phyloP scores from a whole-genome alignment of 2,888 invertebrate genomes.

The Cyclophora punctaria region DNA sequence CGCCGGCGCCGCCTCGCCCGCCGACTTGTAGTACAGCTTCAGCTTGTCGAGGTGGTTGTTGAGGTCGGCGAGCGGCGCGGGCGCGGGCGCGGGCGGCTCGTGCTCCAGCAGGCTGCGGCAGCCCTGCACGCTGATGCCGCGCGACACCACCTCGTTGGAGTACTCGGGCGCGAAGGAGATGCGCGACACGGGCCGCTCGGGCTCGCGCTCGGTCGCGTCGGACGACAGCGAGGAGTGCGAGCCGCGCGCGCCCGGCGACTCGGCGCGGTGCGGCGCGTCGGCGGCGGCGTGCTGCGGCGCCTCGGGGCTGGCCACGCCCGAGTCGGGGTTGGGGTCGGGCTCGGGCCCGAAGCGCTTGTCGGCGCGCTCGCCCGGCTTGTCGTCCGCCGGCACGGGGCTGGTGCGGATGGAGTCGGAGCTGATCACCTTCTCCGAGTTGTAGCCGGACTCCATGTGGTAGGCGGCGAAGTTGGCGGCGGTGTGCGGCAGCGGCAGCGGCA shows the following conservation, averaged over 20 bases:
- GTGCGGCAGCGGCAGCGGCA: conserved; percentile 46
- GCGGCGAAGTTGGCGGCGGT: conserved; percentile 65
- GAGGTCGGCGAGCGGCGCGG: conserved; percentile 36
- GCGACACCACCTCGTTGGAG: conserved; percentile 54
- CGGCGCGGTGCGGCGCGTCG: conserved; percentile 66
- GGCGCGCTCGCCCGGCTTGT: conserved; percentile 73
- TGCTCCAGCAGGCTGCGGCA: conserved; percentile 52
- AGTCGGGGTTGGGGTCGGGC: conserved; percentile 66
- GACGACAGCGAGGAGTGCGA: conserved; percentile 73
- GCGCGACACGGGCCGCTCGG: conserved; percentile 51
- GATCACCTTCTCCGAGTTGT: conserved; percentile 74
- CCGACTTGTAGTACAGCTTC: conserved; percentile 34
- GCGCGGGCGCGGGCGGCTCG: conserved; percentile 39
- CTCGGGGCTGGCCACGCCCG: conserved; percentile 74
- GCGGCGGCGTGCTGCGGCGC: conserved; percentile 74
- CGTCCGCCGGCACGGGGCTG: conserved; percentile 66
- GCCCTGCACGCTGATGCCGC: conserved; percentile 60
- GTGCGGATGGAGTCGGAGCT: conserved; percentile 65
- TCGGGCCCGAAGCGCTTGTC: conserved; percentile 65
- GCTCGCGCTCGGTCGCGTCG: conserved; percentile 56
- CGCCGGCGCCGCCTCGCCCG: conserved; percentile 64
- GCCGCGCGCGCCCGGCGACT: conserved; percentile 58
- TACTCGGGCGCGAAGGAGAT: conserved; percentile 58
- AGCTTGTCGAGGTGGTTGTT: conserved; percentile 52
- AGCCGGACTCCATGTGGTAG: conserved; percentile 78